A percentile compares a stretch with the other conserved stretches of the same genome.
phyloP scores from a whole-genome alignment of 2,113 vertebrate genomes.

The Oncorhynchus clarkii region DNA sequence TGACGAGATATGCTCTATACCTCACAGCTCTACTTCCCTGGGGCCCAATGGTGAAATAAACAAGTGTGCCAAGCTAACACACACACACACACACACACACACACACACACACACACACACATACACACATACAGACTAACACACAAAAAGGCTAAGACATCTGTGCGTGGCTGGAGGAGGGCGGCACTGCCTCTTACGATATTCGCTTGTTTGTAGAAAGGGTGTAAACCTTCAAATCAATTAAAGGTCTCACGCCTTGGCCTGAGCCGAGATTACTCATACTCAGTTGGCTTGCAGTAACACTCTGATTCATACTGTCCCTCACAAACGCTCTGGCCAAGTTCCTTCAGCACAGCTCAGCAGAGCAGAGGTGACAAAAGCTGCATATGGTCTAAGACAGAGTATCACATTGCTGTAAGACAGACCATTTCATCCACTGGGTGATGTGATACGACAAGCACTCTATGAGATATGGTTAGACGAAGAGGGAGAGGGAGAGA shows the following conservation, averaged over 20 bases:
- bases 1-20: no score
- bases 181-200: conserved; percentile 33
- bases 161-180: conserved; percentile 5
- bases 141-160: background rate
- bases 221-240: conserved; percentile 66
- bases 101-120: no score
- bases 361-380: conserved; percentile 45
- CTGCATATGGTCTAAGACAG: conserved; percentile 64
- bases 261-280: conserved; percentile 13
- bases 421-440: background rate
- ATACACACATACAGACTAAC: no score
- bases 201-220: conserved; percentile 58
- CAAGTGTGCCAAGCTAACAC: no score
- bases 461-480: background rate
- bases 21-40: no score
- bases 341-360: no score
- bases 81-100: no score
- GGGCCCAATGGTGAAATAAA: no score
- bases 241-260: conserved; percentile 38
- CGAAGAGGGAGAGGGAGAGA: no score
- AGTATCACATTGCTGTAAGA: conserved; percentile 49
- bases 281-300: conserved; percentile 6
- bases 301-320: background rate
- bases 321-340: background rate
- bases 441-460: background rate